Percentiles rank a stretch among this genome's conserved stretches.
phyloP scores from a whole-genome alignment of 1,140 invertebrate species.

The Drosophila parabipectinata region DNA sequence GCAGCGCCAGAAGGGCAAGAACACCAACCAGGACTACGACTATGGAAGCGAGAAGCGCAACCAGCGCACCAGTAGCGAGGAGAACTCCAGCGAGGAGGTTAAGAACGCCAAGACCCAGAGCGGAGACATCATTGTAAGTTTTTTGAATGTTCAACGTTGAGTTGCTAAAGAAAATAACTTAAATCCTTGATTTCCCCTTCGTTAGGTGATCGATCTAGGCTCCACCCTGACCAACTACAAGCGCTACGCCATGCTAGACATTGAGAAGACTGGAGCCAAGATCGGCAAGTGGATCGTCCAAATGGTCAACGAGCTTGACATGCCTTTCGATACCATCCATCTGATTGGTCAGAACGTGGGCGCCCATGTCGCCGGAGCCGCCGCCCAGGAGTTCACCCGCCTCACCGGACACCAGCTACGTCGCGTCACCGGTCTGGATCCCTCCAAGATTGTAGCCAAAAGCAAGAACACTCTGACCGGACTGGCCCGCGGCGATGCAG shows the following conservation, averaged over 20 bases:
- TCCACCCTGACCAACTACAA: conserved; percentile 44
- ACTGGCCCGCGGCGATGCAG: conserved; percentile 85
- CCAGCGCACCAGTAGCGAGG: conserved; percentile 66
- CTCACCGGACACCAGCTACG: conserved; percentile 84
- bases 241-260: conserved; percentile 63
- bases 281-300: conserved; percentile 35
- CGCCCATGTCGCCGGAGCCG: conserved; percentile 36
- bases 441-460: conserved; percentile 88
- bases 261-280: conserved; percentile 65
- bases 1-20: conserved; percentile 40
- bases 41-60: conserved; percentile 34
- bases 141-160: conserved; percentile 9
- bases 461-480: conserved; percentile 85
- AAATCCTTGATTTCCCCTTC: background rate
- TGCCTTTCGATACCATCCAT: conserved; percentile 76
- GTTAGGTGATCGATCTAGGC: background rate
- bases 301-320: conserved; percentile 35
- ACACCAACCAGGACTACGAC: conserved; percentile 46
- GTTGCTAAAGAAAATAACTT: background rate
- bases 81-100: conserved; percentile 43
- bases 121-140: conserved; percentile 61
- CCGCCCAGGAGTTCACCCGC: conserved; percentile 87
- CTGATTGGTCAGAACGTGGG: conserved; percentile 53
- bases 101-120: conserved; percentile 49
- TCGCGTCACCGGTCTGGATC: conserved; percentile 89